Evolutionary conservation across 2,797 vertebrate genomes (phyloP).

Genomic region (Hapalemur alaotrensis): DNA sequence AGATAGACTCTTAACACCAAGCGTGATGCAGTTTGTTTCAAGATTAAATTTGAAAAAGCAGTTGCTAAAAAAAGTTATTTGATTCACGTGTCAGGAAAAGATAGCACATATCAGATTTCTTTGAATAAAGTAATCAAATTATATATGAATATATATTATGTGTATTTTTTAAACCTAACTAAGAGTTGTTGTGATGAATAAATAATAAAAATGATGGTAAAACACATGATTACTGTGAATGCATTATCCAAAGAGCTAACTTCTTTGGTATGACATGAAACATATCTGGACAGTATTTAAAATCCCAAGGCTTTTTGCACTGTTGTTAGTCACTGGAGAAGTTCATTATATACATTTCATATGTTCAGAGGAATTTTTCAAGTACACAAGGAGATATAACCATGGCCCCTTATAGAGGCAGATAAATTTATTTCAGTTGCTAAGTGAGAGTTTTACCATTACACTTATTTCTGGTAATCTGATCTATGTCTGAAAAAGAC

Average conservation of each 20-base stretch:
- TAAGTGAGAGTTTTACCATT: constrained; percentile 41
- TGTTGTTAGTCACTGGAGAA: constrained; percentile 42
- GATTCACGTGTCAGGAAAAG: constrained; percentile 33
- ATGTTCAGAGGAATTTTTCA: constrained; percentile 42
- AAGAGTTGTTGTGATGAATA: constrained; percentile 45
- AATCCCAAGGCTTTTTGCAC: neutral
- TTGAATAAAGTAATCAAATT: constrained; percentile 58
- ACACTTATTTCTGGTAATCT: constrained; percentile 49
- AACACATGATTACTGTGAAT: neutral
- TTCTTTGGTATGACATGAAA: constrained; percentile 30
- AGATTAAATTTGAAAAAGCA: constrained; percentile 57
- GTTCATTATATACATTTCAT: neutral
- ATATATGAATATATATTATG: constrained; percentile 23
- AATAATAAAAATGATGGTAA: constrained; percentile 52
- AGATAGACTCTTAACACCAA: constrained; percentile 57
- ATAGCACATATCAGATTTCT: constrained; percentile 52
- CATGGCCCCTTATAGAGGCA: neutral
- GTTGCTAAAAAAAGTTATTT: constrained; percentile 39
- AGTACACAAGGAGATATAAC: neutral
- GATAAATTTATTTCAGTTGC: constrained; percentile 1
- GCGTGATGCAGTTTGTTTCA: constrained; percentile 42
- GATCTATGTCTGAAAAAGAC: constrained; percentile 8
- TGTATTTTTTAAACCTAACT: constrained; percentile 35
- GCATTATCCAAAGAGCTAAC: neutral
- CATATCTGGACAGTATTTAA: constrained; percentile 35